These are phyloP conservation scores for Drosophila rellima DNA, from an alignment of 2,888 invertebrate genomes.

Conservation along the genomic window DNA sequence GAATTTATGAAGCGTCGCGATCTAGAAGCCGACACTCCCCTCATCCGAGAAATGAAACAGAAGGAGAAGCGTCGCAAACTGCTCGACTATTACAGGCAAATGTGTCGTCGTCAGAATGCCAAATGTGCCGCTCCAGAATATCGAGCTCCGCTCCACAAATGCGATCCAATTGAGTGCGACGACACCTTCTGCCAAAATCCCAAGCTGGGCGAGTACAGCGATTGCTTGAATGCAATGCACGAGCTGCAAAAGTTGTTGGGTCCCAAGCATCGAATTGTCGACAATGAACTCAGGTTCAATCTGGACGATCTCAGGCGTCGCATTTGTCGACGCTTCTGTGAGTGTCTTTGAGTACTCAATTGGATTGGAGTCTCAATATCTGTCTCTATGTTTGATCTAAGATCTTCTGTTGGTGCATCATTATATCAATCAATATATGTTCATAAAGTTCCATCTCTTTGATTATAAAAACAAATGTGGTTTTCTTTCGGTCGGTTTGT, in stretches of 20 bases:
- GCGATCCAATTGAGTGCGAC: constrained; percentile 33
- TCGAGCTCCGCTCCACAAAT: constrained; percentile 31
- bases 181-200: constrained; percentile 40
- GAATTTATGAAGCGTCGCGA: constrained; percentile 21
- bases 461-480: neutral
- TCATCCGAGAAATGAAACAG: constrained; percentile 38
- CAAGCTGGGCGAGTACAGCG: constrained; percentile 38
- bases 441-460: constrained; percentile 12
- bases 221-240: constrained; percentile 56
- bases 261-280: constrained; percentile 22
- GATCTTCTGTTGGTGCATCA: constrained; percentile 1
- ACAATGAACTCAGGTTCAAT: constrained; percentile 39
- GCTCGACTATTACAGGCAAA: constrained; percentile 27
- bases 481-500: no score
- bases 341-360: constrained; percentile 25
- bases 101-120: constrained; percentile 14
- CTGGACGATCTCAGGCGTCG: constrained; percentile 51
- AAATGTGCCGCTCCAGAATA: neutral
- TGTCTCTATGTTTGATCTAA: neutral
- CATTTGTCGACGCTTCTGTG: constrained; percentile 52
- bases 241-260: constrained; percentile 49
- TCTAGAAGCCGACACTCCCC: constrained; percentile 32
- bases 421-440: constrained; percentile 4
- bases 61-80: constrained; percentile 30
- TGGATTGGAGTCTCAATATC: neutral